Conservation (phyloP, 2,888 invertebrate genomes). For the Pseudococcus viburni region DNA sequence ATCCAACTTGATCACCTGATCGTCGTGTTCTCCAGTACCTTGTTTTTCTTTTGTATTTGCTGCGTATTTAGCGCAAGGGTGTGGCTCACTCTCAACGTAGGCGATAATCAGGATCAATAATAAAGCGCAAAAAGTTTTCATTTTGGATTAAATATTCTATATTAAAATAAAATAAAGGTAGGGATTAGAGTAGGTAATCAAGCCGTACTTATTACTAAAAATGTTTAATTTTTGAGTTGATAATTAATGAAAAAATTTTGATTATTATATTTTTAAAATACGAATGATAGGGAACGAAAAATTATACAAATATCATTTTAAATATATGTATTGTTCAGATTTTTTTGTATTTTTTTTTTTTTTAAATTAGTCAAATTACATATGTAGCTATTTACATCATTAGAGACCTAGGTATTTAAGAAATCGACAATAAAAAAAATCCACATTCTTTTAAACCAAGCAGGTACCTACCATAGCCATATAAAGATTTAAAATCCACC, state of each 20-base stretch:
- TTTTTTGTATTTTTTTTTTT: neutral
- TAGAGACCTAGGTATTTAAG: constrained; percentile 20
- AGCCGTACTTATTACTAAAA: too few relatives aligned
- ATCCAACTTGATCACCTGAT: neutral
- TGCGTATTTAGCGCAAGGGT: neutral
- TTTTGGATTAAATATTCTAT: constrained; percentile 24
- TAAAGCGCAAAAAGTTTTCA: constrained; percentile 11
- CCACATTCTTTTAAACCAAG: neutral
- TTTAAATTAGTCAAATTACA: neutral
- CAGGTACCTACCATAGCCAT: neutral
- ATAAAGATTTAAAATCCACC: neutral
- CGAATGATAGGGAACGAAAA: too few relatives aligned
- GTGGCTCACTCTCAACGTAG: neutral
- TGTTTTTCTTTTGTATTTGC: neutral
- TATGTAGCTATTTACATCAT: constrained; percentile 22
- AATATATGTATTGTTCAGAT: neutral
- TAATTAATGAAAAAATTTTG: neutral
- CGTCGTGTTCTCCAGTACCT: neutral
- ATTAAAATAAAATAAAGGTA: neutral
- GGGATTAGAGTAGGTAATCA: neutral
- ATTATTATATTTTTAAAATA: neutral
- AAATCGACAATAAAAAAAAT: neutral
- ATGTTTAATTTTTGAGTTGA: neutral
- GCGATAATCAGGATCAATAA: neutral
- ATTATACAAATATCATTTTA: neutral